These are phyloP conservation scores for Agraylea sexmaculata DNA, from an alignment of 1,140 invertebrate genomes.

Conservation along the genomic window DNA sequence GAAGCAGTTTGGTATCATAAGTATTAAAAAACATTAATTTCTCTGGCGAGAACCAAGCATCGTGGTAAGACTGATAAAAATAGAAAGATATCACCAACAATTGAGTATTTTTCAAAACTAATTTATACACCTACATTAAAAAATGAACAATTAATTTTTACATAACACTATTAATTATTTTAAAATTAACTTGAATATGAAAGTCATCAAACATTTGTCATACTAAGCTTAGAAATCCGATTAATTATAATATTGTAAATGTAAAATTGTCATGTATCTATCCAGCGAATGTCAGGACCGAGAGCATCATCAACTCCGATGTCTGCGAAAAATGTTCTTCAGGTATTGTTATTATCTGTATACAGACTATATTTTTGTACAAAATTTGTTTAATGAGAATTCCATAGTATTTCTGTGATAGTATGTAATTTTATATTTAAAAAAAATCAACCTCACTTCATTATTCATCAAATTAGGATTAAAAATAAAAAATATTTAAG, in stretches of 20 bases:
- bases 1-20: too few relatives aligned
- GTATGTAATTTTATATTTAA: too few relatives aligned
- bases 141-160: background rate
- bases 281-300: conserved; percentile 34
- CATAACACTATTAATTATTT: conserved; percentile 4
- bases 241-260: background rate
- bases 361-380: too few relatives aligned
- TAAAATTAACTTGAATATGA: too few relatives aligned
- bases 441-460: too few relatives aligned
- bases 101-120: background rate
- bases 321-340: conserved; percentile 39
- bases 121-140: background rate
- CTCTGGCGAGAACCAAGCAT: conserved; percentile 14
- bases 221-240: too few relatives aligned
- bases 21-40: too few relatives aligned
- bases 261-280: conserved; percentile 6
- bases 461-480: too few relatives aligned
- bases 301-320: conserved; percentile 39
- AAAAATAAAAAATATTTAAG: background rate
- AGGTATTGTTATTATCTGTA: too few relatives aligned
- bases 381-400: too few relatives aligned
- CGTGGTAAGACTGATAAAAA: conserved; percentile 21
- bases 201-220: too few relatives aligned
- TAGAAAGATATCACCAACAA: conserved; percentile 4
- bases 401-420: too few relatives aligned